phyloP scores from a whole-genome alignment of 2,797 vertebrate genomes.

The Caiman crocodilus region DNA sequence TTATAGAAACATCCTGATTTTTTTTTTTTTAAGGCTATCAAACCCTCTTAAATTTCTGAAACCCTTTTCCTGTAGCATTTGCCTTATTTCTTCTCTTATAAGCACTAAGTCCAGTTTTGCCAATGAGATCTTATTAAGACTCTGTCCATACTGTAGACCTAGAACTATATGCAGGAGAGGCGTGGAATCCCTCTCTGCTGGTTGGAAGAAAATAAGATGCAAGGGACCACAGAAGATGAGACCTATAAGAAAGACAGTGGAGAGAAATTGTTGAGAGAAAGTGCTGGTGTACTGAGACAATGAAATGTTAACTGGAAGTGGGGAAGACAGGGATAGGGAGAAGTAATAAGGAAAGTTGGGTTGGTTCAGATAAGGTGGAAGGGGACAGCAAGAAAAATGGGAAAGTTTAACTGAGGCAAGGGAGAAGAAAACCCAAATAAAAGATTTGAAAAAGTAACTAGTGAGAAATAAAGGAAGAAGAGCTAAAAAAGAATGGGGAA shows the following conservation, averaged over 20 bases:
- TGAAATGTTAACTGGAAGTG: accelerated
- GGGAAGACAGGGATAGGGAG: not conserved
- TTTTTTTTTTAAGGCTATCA: not conserved
- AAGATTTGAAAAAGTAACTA: not conserved
- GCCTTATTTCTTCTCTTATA: not conserved
- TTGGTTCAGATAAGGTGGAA: not conserved
- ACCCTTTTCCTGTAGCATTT: not conserved
- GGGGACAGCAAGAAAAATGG: not conserved
- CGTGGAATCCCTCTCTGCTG: not conserved
- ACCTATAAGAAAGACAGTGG: not conserved
- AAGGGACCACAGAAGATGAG: not conserved
- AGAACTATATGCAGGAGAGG: not conserved
- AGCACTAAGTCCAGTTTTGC: not conserved
- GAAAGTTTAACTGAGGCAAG: not conserved
- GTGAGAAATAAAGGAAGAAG: not conserved
- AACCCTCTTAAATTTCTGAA: not conserved
- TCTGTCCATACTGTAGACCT: not conserved
- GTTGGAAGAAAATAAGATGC: not conserved
- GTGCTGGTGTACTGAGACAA: not conserved
- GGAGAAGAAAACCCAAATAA: not conserved
- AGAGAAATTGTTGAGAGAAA: not conserved
- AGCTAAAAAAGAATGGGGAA: not conserved
- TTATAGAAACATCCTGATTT: not conserved
- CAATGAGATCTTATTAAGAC: not conserved
- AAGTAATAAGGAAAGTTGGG: not conserved